Percentiles rank a stretch among this genome's conserved stretches.
Conservation (phyloP, 2,113 vertebrate species). For the Oryzias javanicus region DNA sequence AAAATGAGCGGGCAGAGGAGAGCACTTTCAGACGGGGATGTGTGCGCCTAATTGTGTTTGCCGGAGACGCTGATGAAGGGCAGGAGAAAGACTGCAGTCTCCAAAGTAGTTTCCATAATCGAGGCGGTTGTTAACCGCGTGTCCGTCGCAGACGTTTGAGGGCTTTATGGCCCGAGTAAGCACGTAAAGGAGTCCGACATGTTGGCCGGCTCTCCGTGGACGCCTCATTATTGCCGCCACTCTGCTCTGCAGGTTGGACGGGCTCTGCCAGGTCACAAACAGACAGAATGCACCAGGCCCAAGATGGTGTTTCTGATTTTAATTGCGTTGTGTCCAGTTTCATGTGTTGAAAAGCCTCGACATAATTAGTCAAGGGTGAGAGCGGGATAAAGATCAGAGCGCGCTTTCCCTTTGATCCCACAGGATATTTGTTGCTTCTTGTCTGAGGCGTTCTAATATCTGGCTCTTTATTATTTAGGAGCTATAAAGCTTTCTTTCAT, state of each 20-base stretch:
- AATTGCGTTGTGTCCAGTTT: conserved; percentile 48
- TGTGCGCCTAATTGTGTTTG: conserved; percentile 31
- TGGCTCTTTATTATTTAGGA: conserved; percentile 26
- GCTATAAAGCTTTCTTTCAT: conserved; percentile 4
- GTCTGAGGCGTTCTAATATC: conserved; percentile 21
- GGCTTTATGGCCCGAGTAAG: conserved; percentile 30
- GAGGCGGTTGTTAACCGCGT: conserved; percentile 37
- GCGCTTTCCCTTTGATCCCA: conserved; percentile 41
- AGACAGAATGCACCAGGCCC: conserved; percentile 24
- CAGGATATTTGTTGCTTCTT: conserved; percentile 28
- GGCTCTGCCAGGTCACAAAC: conserved; percentile 40
- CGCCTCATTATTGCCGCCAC: conserved; percentile 48
- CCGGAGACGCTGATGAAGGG: conserved; percentile 16
- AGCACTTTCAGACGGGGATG: conserved; percentile 3
- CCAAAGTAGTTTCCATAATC: conserved; percentile 32
- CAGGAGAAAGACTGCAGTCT: conserved; percentile 4
- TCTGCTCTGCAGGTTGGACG: conserved; percentile 36
- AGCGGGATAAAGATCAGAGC: conserved; percentile 13
- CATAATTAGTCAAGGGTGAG: conserved; percentile 49
- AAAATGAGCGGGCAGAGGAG: conserved; percentile 29
- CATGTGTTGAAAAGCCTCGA: conserved; percentile 29
- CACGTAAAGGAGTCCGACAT: conserved; percentile 13
- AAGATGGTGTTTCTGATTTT: conserved; percentile 49
- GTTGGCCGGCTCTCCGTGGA: conserved; percentile 24
- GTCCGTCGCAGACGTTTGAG: conserved; percentile 18